Evolutionary conservation across 2,888 invertebrate species (phyloP).

Genomic region (Ischnus inquisitorius): DNA sequence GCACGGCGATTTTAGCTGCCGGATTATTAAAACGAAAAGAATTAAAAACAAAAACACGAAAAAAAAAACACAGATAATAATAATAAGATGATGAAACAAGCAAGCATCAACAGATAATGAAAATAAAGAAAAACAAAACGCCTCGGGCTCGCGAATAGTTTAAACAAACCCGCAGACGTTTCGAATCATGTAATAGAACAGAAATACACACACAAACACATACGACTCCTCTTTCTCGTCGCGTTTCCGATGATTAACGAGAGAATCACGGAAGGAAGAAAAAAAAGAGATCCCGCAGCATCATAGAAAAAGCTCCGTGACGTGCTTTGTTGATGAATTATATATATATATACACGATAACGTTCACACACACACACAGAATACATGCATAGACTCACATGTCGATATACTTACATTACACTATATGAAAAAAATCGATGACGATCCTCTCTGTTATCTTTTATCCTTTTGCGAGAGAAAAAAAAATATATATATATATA

Average conservation of each 20-base stretch:
- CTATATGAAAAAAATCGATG: conserved; percentile 9
- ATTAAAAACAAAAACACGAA: conserved; percentile 24
- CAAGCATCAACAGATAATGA: not conserved
- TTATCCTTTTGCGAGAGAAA: conserved; percentile 35
- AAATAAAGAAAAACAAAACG: not conserved
- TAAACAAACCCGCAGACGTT: conserved; percentile 49
- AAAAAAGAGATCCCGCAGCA: conserved; percentile 1
- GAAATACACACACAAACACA: not conserved
- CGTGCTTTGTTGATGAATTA: conserved; percentile 48
- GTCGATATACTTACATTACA: conserved; percentile 38
- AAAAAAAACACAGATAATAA: conserved; percentile 17
- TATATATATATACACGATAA: conserved; percentile 44
- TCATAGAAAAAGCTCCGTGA: conserved; percentile 15
- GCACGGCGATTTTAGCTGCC: conserved; percentile 80
- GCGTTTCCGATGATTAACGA: conserved; percentile 40
- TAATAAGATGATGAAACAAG: conserved; percentile 35
- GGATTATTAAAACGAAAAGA: conserved; percentile 44
- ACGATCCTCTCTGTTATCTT: conserved; percentile 36
- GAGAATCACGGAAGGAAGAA: conserved; percentile 13
- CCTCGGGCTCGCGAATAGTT: conserved; percentile 52
- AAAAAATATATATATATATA: conserved; percentile 5
- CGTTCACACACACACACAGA: conserved; percentile 27
- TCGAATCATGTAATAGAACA: conserved; percentile 51
- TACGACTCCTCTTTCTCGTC: conserved; percentile 43
- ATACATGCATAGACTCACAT: not conserved